Percentiles rank a stretch among this genome's conserved stretches.
Evolutionary conservation across 2,113 vertebrate species (phyloP).

Genomic region (Thalassarche chlororhynchos): DNA sequence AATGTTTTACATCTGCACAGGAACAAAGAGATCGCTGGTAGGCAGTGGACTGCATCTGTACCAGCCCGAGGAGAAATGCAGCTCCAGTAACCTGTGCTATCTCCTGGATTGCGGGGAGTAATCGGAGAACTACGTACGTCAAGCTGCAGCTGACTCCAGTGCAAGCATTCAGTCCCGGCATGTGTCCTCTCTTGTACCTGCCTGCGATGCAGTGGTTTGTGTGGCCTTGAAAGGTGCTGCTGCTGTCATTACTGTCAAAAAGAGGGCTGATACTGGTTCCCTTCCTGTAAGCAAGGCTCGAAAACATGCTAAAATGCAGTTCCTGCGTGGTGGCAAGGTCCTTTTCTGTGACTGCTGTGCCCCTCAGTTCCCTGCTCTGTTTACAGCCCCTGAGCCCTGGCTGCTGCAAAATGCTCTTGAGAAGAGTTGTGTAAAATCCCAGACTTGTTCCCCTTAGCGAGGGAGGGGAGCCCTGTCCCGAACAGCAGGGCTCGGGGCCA

Average conservation of each 20-base stretch:
- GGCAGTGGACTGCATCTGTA: background rate
- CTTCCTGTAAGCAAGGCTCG: background rate
- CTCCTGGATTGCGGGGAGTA: background rate
- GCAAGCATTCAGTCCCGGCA: rapidly evolving
- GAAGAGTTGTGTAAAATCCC: background rate
- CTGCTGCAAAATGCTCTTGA: background rate
- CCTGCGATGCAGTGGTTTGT: background rate
- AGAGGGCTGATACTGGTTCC: background rate
- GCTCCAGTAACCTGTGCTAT: background rate
- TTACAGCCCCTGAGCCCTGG: background rate
- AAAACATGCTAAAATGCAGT: rapidly evolving
- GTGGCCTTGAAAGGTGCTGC: background rate
- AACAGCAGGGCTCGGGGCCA: rapidly evolving
- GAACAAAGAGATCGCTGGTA: background rate
- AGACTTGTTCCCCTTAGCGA: background rate
- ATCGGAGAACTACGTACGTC: rapidly evolving
- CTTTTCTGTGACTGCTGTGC: background rate
- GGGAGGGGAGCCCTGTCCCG: background rate
- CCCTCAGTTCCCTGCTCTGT: background rate
- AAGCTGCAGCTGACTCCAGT: background rate
- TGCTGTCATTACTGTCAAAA: rapidly evolving
- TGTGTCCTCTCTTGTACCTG: rapidly evolving
- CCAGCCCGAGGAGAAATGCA: background rate
- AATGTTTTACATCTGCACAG: background rate
- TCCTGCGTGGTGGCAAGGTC: background rate